These are phyloP conservation scores for Tetrax tetrax DNA, from an alignment of 2,113 vertebrate genomes.

Conservation along the genomic window DNA sequence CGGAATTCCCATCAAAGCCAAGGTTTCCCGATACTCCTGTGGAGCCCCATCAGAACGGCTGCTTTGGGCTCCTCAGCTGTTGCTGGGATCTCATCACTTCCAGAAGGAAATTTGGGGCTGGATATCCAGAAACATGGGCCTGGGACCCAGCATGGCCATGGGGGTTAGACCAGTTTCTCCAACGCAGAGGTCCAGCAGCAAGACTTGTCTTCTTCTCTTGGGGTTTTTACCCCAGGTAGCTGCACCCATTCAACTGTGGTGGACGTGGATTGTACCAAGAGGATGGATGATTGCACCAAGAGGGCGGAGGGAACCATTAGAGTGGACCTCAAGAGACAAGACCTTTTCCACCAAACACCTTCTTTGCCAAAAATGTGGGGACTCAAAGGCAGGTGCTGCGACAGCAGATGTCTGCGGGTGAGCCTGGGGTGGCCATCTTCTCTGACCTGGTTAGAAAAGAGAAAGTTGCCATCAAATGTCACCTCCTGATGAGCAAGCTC, in stretches of 20 bases:
- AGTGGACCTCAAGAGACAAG: neutral
- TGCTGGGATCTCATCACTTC: neutral
- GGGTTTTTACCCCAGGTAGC: neutral
- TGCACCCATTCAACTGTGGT: neutral
- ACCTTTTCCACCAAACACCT: neutral
- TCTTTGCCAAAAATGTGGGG: neutral
- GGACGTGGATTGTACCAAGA: neutral
- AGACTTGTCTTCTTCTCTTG: neutral
- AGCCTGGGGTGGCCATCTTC: fast-evolving
- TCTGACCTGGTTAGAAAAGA: neutral
- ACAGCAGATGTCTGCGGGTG: neutral
- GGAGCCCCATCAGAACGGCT: fast-evolving
- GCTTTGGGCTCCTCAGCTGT: fast-evolving
- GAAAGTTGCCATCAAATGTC: neutral
- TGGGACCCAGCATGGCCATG: neutral
- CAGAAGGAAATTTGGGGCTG: neutral
- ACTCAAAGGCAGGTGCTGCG: neutral
- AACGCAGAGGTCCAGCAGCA: fast-evolving
- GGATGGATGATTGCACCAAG: neutral
- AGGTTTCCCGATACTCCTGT: fast-evolving
- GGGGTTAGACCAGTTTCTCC: neutral
- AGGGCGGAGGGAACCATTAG: neutral
- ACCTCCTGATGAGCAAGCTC: neutral
- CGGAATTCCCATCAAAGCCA: neutral
- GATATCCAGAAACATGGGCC: neutral